Evolutionary conservation across 2,888 invertebrate genomes (phyloP), one percentile per base, ranked within the genome.

Genomic region (Hirtodrosophila cameraria): DNA sequence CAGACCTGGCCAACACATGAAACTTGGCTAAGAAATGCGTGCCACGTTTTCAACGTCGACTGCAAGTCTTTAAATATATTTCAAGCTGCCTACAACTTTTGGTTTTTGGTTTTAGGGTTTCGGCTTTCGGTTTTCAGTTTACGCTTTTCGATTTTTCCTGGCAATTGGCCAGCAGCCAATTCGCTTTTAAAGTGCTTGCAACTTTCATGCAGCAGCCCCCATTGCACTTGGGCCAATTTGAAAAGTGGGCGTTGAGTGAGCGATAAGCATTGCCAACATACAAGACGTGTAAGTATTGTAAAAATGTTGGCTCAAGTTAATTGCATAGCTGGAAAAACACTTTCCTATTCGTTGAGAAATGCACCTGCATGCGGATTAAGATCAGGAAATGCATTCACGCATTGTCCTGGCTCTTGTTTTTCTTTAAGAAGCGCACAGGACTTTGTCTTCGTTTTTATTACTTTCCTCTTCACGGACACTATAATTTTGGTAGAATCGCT

Each of bases 291-390:
- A 39, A 45, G 60, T 67, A 36, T 53, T 77, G 46, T 30, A 23
- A 30, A 75, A 46, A 33, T 13, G 30, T 38, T 43, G 25, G 15
- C 38, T 43, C 60, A 62, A 61, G 59, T 76, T 79, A 78, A 78
- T 83, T 71, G 66, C 55, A 27, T 11, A 42, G 57, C 16, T 25
- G 58, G 62, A 43, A 58, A 81, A 78, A 70, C 78, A 82, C 86
- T 79, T 79, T 79, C 76, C 75, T 75, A 75, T 82, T 78, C 64
- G 45, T 20, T 28, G 33, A 49, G 33, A 49, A 80, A 65, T 86
- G 84, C 82, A 82, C 73, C 82, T 82, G 82, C 81, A 75, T 62
- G 70, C 59, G 57, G 68, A 75, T 70, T 68, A 64, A 35, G 50
- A 75, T 66, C 70, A 55, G 60, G 46, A 63, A 71, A 75, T 76